These are phyloP conservation scores for Nycticebus coucang DNA, from an alignment of 2,113 vertebrate species.

Conservation along the genomic window DNA sequence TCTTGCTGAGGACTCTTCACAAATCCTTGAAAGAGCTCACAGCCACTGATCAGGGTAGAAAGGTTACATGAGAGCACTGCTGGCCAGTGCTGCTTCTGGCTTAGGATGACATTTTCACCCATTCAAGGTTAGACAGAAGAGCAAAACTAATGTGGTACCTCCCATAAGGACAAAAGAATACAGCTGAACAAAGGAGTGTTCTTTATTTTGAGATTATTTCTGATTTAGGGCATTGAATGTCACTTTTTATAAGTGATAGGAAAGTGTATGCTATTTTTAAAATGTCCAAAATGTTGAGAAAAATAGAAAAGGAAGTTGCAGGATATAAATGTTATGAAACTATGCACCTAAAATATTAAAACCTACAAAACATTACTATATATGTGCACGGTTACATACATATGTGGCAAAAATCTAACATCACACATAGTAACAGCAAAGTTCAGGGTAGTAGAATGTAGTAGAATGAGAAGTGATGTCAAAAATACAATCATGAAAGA, in stretches of 20 bases:
- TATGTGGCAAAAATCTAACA: neutral
- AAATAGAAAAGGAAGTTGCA: neutral
- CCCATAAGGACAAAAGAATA: neutral
- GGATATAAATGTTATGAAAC: neutral
- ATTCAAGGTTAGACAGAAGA: neutral
- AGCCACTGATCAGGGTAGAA: neutral
- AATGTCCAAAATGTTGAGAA: neutral
- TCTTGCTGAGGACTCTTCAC: neutral
- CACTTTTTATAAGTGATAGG: neutral
- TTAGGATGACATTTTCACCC: neutral
- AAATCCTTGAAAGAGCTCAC: neutral
- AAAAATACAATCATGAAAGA: neutral
- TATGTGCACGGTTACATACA: neutral
- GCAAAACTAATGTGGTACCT: neutral
- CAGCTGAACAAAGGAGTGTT: neutral
- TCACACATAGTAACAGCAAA: neutral
- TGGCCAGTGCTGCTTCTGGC: too few species aligned
- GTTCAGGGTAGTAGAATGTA: neutral
- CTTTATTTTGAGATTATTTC: constrained; percentile 8
- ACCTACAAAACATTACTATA: neutral
- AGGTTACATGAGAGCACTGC: too few species aligned
- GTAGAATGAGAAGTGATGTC: neutral
- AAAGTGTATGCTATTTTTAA: neutral
- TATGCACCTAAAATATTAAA: neutral
- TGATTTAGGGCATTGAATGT: neutral